Evolutionary conservation across 2,888 invertebrate species (phyloP).

Genomic region (Physocephala rufipes): DNA sequence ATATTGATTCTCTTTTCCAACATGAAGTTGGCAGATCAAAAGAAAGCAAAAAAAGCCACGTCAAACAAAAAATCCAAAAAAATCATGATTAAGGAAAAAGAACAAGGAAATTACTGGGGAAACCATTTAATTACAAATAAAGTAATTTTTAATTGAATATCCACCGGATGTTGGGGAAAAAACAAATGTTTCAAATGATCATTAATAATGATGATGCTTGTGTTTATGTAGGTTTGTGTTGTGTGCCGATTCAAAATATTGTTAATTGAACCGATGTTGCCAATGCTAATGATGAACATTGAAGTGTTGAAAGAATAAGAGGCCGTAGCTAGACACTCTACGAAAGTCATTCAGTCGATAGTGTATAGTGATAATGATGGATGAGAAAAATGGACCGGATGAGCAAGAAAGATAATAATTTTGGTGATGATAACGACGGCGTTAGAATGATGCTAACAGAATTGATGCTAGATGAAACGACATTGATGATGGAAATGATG

Average conservation of each 20-base stretch:
- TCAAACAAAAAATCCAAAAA: not conserved
- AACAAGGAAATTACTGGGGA: slow-evolving; percentile 4
- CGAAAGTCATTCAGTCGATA: too few species aligned
- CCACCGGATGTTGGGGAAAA: slow-evolving; percentile 48
- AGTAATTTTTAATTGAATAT: slow-evolving; percentile 64
- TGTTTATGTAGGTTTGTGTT: not conserved
- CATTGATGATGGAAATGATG: too few species aligned
- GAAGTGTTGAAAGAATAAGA: slow-evolving; percentile 44
- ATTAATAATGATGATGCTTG: slow-evolving; percentile 12
- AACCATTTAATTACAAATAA: slow-evolving; percentile 63
- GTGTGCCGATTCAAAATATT: slow-evolving; percentile 2
- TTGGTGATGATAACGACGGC: too few species aligned
- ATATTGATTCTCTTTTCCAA: not conserved
- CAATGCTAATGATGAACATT: slow-evolving; percentile 33
- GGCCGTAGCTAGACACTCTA: not conserved
- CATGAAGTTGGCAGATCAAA: not conserved
- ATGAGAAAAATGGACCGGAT: too few species aligned
- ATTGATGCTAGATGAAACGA: too few species aligned
- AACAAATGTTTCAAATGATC: slow-evolving; percentile 47
- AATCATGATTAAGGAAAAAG: slow-evolving; percentile 12
- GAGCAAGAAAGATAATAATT: too few species aligned
- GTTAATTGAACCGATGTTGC: slow-evolving; percentile 4
- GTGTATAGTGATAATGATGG: too few species aligned
- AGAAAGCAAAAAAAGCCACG: not conserved
- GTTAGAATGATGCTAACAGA: too few species aligned